These are phyloP conservation scores for Epizoanthus fatuus DNA, from an alignment of 92 coral and sea anemone species.

Conservation along the genomic window DNA sequence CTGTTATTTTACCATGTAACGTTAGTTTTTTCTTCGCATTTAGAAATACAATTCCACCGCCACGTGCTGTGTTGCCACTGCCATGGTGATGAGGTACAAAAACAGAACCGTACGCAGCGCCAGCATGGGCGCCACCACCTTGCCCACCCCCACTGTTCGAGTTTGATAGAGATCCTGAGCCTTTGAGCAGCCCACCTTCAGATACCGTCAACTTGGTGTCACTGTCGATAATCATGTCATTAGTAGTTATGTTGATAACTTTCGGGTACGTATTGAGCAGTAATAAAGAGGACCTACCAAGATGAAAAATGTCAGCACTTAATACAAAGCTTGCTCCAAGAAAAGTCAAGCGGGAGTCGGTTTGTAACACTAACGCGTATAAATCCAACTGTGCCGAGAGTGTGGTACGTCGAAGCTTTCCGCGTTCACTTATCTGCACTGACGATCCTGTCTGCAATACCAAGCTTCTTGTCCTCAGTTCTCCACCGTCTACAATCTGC, in stretches of 20 bases:
- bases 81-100: conserved; percentile 70
- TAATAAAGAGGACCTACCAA: conserved; percentile 38
- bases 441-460: conserved; percentile 44
- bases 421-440: conserved; percentile 40
- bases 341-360: conserved; percentile 50
- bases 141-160: conserved; percentile 75
- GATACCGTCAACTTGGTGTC: conserved; percentile 59
- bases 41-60: conserved; percentile 67
- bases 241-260: conserved; percentile 55
- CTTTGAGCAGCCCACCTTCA: conserved; percentile 61
- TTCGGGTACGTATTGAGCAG: conserved; percentile 47
- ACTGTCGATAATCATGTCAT: conserved; percentile 54
- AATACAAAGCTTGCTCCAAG: conserved; percentile 22
- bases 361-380: conserved; percentile 27
- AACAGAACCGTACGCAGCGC: conserved; percentile 69
- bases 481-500: conserved; percentile 43
- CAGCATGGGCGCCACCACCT: conserved; percentile 65
- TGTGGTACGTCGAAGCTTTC: conserved; percentile 43
- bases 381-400: conserved; percentile 25
- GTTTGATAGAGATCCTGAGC: conserved; percentile 54
- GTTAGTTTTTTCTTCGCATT: conserved; percentile 46
- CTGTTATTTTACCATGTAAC: conserved; percentile 62
- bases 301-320: conserved; percentile 38
- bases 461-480: conserved; percentile 51
- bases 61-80: conserved; percentile 69